Base-by-base conservation (phyloP, 2,113 vertebrate species). In the Octodon degus region DNA sequence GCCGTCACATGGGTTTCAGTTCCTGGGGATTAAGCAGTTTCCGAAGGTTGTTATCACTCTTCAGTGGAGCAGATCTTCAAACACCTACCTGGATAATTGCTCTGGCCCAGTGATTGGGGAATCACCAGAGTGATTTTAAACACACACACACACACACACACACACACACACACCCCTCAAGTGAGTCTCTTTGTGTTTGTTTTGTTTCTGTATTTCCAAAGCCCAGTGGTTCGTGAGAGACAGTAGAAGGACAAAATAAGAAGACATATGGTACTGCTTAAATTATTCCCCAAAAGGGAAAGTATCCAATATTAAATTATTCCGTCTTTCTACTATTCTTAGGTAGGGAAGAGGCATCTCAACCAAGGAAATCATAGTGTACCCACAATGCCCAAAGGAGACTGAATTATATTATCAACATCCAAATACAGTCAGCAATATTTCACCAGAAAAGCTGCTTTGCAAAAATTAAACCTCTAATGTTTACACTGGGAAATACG, bases 361-460 rank as follows among this genome's bases (percentile, higher is more conserved):
- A 97, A 97, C 92, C 89, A 97, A 97, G 96, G 68, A 98, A 97
- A 98, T 89, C 88, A 93, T 76, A 84, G 84, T 63, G 86, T 79
- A 96, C 43, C 87, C 89, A 96, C 95, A 97, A 83, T 94, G 91
- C 95, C 96, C 90, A 90, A 81, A 98, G 95, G 91, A 74, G 89
- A 86, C 94, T 91, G 97, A 97, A 97, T 94, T 96, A 86, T 97
- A 91, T 95, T 95, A 97, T 89, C 89, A 89, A 65, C 95, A 97
- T 98, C 94, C 86, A 95, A 98, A 97, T 97, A 96, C 76, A 97
- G 94, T 97, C 97, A 97, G 95, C 40, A 89, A 43, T n/a, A 97
- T 98, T 97, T 97, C 87, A 97, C 85, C 63, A 97, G 96, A 97
- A 98, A 60, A 67, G 40, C 86, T 96, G 91, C 88, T 96, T 97